phyloP scores from a whole-genome alignment of 2,888 invertebrate species.

The Nomada hirtipes region DNA sequence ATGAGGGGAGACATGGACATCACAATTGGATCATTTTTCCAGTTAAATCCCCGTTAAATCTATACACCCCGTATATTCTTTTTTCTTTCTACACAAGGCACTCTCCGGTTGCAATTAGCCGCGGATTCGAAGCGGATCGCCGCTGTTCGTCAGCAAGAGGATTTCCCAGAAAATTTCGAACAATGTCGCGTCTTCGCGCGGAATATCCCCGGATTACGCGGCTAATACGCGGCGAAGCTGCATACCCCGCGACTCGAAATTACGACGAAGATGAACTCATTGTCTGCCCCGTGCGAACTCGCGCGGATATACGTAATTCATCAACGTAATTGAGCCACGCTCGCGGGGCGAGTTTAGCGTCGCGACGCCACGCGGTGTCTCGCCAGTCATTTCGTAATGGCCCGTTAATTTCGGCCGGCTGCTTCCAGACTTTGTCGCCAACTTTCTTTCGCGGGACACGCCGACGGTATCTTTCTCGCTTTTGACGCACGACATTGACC shows the following conservation, averaged over 20 bases:
- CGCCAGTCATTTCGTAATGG: constrained; percentile 73
- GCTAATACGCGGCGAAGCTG: constrained; percentile 33
- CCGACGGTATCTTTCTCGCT: not conserved
- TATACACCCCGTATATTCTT: too few species aligned
- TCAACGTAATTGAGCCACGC: constrained; percentile 76
- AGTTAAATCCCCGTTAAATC: too few species aligned
- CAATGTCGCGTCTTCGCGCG: constrained; percentile 11
- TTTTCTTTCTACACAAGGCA: too few species aligned
- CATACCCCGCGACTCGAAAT: constrained; percentile 28
- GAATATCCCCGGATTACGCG: constrained; percentile 18
- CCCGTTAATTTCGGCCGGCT: constrained; percentile 73
- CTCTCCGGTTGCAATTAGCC: not conserved
- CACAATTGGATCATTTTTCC: too few species aligned
- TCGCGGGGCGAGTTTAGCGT: constrained; percentile 57
- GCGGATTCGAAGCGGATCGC: not conserved
- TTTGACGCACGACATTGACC: constrained; percentile 48
- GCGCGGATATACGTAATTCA: constrained; percentile 73
- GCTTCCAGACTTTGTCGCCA: constrained; percentile 65
- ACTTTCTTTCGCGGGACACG: constrained; percentile 40
- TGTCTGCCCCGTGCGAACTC: constrained; percentile 54
- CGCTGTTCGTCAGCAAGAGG: not conserved
- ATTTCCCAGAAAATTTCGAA: constrained; percentile 17
- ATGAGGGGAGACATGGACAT: too few species aligned
- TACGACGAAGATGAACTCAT: constrained; percentile 77
- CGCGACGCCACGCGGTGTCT: constrained; percentile 56